Evolutionary conservation across 1,140 invertebrate species (phyloP).

Genomic region (Cheumatopsyche charites): DNA sequence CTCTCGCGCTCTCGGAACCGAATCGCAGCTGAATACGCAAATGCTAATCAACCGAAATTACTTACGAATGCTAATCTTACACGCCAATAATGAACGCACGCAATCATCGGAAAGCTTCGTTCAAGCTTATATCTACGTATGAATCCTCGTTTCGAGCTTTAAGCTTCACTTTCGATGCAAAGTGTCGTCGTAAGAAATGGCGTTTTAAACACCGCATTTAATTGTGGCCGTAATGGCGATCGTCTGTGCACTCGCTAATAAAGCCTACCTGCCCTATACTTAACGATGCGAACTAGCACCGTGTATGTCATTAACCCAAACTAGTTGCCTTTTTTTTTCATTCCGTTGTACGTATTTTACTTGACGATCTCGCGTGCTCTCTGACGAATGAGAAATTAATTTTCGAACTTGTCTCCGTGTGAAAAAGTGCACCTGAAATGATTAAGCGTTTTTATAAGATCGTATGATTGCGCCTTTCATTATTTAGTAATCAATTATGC

Average conservation of each 20-base stretch:
- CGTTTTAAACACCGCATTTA: conserved; percentile 31
- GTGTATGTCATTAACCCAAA: conserved; percentile 30
- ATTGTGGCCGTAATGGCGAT: conserved; percentile 27
- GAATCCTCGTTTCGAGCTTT: neutral
- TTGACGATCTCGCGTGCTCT: neutral
- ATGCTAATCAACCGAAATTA: conserved; percentile 19
- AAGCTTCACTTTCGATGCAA: too few species aligned
- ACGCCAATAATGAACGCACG: neutral
- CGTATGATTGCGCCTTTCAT: too few species aligned
- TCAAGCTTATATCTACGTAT: neutral
- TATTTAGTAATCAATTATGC: too few species aligned
- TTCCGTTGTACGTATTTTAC: neutral
- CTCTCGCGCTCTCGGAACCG: neutral
- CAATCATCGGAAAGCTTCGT: neutral
- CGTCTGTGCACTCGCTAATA: conserved; percentile 32
- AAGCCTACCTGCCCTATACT: conserved; percentile 32
- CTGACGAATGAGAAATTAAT: conserved; percentile 10
- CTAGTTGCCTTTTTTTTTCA: conserved; percentile 5
- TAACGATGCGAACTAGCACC: conserved; percentile 21
- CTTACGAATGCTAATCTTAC: conserved; percentile 12
- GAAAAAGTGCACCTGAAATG: too few species aligned
- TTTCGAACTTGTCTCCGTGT: too few species aligned
- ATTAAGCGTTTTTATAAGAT: too few species aligned
- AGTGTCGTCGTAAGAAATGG: conserved; percentile 18
- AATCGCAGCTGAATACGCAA: neutral